Percentiles rank a stretch among this genome's conserved stretches.
These are phyloP conservation scores for Bunonema sp. DNA, from an alignment of 2,888 invertebrate genomes.

Conservation along the genomic window DNA sequence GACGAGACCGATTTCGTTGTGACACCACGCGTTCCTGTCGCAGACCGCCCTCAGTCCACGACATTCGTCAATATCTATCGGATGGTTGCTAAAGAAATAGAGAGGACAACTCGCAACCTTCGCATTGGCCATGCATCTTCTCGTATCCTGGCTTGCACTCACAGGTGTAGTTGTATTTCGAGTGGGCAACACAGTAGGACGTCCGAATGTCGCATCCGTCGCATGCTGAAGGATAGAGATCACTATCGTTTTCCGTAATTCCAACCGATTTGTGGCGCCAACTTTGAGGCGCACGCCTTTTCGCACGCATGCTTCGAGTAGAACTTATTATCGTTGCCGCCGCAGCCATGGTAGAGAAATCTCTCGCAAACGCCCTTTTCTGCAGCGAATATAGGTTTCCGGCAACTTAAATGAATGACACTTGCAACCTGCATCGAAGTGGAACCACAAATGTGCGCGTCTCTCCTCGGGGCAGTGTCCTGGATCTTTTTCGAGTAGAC, in stretches of 20 bases:
- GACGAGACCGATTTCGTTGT: constrained; percentile 20
- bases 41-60: constrained; percentile 19
- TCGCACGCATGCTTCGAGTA: constrained; percentile 31
- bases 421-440: constrained; percentile 28
- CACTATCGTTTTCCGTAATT: not conserved
- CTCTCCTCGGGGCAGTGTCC: constrained; percentile 29
- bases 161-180: constrained; percentile 36
- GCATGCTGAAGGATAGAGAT: constrained; percentile 12
- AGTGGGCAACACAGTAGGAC: constrained; percentile 26
- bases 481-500: constrained; percentile 30
- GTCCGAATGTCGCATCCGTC: constrained; percentile 32
- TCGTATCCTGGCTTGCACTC: constrained; percentile 29
- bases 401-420: constrained; percentile 6
- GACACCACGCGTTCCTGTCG: constrained; percentile 31
- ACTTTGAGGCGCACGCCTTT: constrained; percentile 30
- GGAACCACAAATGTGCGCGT: constrained; percentile 21
- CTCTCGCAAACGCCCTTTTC: constrained; percentile 11
- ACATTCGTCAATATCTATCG: constrained; percentile 33
- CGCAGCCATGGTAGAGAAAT: constrained; percentile 34
- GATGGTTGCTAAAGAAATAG: not conserved
- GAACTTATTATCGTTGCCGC: constrained; percentile 35
- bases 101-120: constrained; percentile 10
- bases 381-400: not conserved
- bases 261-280: constrained; percentile 33
- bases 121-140: constrained; percentile 27